These are phyloP conservation scores for Myripristis jacobus DNA, from an alignment of 2,797 vertebrate genomes.

Conservation along the genomic window DNA sequence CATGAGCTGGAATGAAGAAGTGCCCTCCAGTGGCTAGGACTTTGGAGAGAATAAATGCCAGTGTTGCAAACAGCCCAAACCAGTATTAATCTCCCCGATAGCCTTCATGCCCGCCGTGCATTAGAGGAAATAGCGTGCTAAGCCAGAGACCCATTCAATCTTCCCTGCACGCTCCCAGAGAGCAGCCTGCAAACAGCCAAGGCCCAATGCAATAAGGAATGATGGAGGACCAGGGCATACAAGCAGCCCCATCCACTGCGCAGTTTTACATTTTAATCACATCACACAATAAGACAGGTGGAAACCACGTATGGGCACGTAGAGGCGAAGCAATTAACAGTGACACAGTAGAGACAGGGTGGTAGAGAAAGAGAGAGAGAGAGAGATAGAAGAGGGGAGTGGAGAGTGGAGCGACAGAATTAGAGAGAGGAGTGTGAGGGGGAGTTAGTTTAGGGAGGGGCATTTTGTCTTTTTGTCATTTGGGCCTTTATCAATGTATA, in stretches of 20 bases:
- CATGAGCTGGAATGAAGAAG: slow-evolving; percentile 66
- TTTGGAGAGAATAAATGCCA: slow-evolving; percentile 81
- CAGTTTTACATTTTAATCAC: slow-evolving; percentile 83
- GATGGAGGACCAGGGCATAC: slow-evolving; percentile 68
- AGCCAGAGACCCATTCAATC: slow-evolving; percentile 77
- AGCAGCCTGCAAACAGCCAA: slow-evolving; percentile 69
- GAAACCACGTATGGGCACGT: slow-evolving; percentile 67
- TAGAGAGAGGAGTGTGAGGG: background rate
- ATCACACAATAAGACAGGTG: slow-evolving; percentile 77
- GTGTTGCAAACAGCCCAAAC: slow-evolving; percentile 79
- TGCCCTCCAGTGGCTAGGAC: slow-evolving; percentile 66
- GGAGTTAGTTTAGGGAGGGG: slow-evolving; percentile 16
- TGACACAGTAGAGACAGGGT: slow-evolving; percentile 39
- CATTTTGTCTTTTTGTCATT: background rate
- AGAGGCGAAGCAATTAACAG: slow-evolving; percentile 69
- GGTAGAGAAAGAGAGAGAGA: slow-evolving; percentile 5
- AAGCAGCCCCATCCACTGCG: slow-evolving; percentile 58
- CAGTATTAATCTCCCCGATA: slow-evolving; percentile 80
- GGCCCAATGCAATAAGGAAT: slow-evolving; percentile 76
- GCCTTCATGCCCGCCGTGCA: slow-evolving; percentile 75
- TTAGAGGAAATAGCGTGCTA: slow-evolving; percentile 79
- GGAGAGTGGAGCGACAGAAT: background rate
- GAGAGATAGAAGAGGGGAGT: slow-evolving; percentile 18
- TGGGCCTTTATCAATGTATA: slow-evolving; percentile 37
- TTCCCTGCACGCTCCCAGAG: slow-evolving; percentile 61